Percentiles rank a stretch among this genome's conserved stretches.
Conservation (phyloP, 2,888 invertebrate species). For the Philereme transversata region DNA sequence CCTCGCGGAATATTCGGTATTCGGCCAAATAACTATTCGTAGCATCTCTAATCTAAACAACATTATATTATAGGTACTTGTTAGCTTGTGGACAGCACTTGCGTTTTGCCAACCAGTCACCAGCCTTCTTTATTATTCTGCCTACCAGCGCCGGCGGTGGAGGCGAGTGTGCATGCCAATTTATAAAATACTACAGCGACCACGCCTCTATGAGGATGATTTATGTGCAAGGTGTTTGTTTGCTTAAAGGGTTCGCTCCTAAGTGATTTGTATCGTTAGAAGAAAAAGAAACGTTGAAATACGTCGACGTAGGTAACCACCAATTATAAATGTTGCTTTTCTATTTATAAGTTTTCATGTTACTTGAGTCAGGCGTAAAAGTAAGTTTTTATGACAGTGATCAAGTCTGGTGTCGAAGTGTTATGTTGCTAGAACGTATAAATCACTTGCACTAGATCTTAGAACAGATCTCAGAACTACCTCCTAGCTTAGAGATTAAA, state of each 20-base stretch:
- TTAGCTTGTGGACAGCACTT: too few relatives aligned
- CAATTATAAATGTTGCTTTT: neutral
- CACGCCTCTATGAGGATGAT: constrained; percentile 37
- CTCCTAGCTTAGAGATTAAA: too few relatives aligned
- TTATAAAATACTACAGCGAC: constrained; percentile 37
- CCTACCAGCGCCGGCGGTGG: constrained; percentile 10
- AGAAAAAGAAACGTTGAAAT: constrained; percentile 13
- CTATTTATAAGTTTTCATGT: neutral
- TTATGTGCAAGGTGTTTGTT: constrained; percentile 39
- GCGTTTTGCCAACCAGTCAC: too few relatives aligned
- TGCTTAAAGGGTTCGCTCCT: constrained; percentile 33
- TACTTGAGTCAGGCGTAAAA: neutral
- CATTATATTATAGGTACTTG: too few relatives aligned
- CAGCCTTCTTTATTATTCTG: neutral
- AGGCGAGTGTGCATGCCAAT: constrained; percentile 40
- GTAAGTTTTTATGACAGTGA: too few relatives aligned
- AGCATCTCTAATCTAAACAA: too few relatives aligned
- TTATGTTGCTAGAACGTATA: too few relatives aligned
- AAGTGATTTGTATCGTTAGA: constrained; percentile 23
- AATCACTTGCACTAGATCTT: too few relatives aligned
- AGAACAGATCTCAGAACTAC: too few relatives aligned
- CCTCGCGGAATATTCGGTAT: too few relatives aligned
- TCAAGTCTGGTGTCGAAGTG: too few relatives aligned
- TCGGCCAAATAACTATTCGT: too few relatives aligned
- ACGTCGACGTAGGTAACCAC: neutral